Evolutionary conservation across 2,113 vertebrate genomes (phyloP).

Genomic region (Daboia siamensis): DNA sequence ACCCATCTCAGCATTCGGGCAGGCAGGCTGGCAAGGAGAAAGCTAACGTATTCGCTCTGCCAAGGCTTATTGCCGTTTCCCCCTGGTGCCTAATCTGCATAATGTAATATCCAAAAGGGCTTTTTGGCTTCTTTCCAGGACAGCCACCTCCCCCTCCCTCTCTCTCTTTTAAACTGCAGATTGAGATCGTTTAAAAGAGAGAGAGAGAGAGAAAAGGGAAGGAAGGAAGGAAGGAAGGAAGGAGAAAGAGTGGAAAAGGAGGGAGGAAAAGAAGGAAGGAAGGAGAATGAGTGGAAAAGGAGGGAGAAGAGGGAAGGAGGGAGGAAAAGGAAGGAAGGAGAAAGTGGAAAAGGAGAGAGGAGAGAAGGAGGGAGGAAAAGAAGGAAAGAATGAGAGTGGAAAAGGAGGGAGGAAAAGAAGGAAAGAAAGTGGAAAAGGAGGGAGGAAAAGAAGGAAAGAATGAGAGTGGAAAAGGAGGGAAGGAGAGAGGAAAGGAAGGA

Average conservation of each 20-base stretch:
- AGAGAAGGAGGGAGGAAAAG: no score
- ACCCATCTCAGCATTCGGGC: background rate
- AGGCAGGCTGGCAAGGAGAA: constrained; percentile 22
- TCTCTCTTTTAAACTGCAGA: constrained; percentile 49
- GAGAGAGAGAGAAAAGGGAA: no score
- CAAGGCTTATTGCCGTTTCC: background rate
- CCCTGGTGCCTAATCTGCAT: constrained; percentile 68
- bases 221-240: background rate
- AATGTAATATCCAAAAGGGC: constrained; percentile 72
- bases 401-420: no score
- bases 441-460: no score
- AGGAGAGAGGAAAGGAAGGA: no score
- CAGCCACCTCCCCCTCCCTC: constrained; percentile 49
- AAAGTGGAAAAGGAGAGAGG: no score
- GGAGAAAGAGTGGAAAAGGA: no score
- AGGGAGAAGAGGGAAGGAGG: accelerated
- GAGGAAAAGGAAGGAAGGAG: no score
- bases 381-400: no score
- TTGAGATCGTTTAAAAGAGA: constrained; percentile 26
- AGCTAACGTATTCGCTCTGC: background rate
- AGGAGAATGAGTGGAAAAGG: no score
- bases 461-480: no score
- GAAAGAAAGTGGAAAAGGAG: no score
- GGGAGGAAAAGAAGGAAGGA: background rate
- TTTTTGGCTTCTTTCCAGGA: constrained; percentile 54